Base-by-base conservation (phyloP, 2,888 invertebrate species). In the Autographa pulchrina region DNA sequence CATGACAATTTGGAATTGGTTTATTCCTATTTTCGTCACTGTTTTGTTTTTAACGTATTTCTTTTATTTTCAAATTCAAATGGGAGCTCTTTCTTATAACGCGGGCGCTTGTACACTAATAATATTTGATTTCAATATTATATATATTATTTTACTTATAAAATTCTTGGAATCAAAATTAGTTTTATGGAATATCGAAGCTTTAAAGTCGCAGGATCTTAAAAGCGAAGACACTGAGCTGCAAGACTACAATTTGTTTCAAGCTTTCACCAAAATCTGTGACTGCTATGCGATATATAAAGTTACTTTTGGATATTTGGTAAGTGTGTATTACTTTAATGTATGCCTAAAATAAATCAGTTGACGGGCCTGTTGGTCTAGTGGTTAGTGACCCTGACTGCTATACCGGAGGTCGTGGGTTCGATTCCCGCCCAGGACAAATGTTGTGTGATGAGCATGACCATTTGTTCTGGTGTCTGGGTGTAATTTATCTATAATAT, bases 241-340 rank as follows among this genome's bases (percentile, higher is more conserved):
- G 38, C 25, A 25, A 25, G 31, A 25, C 5, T 60, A 16, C 6
- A 65, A 0, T n/a, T 11, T 74, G 48, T 80, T 74, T 58, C 20
- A 66, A 20, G 25, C 56, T 5, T 79, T 62, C 25, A 16, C 35
- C 13, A 32, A 78, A 20, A 78, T 79, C 58, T 43, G 73, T 9
- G 5, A 68, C 13, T 75, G 75, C 59, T 77, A 62, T 54, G 9
- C 66, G n/a, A n/a, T 38, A 2, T 65, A 65, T 31, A 74, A 74
- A 69, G 7, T 2, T 2, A 32, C 58, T 41, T 75, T 43, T 31
- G 65, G 62, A 18, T 18, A 48, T 16, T 56, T 25, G 0, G 80
- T 80, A 65, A 77, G 78, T 25, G 25, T 25, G 1, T 25, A 25
- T n/a, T n/a, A n/a, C n/a, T n/a, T n/a, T n/a, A n/a, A n/a, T n/a